These are phyloP conservation scores for Hemaris fuciformis DNA, from an alignment of 2,888 invertebrate species.

Conservation along the genomic window DNA sequence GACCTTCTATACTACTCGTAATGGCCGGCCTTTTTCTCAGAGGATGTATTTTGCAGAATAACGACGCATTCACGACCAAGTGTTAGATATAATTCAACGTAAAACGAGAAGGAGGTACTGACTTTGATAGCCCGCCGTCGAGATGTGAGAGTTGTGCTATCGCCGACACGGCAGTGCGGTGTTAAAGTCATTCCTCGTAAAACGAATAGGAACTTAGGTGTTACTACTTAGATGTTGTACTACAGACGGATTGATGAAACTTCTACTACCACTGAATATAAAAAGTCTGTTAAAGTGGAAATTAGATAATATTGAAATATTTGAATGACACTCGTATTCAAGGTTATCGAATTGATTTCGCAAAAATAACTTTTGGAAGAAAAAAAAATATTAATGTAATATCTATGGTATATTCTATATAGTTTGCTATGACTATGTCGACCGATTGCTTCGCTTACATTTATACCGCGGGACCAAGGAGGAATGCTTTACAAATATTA, in stretches of 20 bases:
- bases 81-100: background rate
- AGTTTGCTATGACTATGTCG: no score
- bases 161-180: background rate
- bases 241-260: background rate
- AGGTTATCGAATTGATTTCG: no score
- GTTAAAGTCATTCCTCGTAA: background rate
- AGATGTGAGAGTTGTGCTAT: background rate
- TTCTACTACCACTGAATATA: no score
- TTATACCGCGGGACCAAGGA: no score
- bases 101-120: background rate
- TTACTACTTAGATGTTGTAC: background rate
- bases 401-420: no score
- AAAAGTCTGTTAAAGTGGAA: no score
- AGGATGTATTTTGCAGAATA: constrained; percentile 10
- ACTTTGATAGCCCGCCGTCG: background rate
- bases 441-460: no score
- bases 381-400: no score
- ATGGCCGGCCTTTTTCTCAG: constrained; percentile 38
- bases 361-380: no score
- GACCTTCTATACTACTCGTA: constrained; percentile 33
- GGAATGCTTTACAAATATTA: no score
- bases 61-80: background rate
- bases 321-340: no score
- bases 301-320: no score
- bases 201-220: background rate